These are phyloP conservation scores for Penaeus chinensis DNA, from an alignment of 1,140 invertebrate genomes.

Conservation along the genomic window DNA sequence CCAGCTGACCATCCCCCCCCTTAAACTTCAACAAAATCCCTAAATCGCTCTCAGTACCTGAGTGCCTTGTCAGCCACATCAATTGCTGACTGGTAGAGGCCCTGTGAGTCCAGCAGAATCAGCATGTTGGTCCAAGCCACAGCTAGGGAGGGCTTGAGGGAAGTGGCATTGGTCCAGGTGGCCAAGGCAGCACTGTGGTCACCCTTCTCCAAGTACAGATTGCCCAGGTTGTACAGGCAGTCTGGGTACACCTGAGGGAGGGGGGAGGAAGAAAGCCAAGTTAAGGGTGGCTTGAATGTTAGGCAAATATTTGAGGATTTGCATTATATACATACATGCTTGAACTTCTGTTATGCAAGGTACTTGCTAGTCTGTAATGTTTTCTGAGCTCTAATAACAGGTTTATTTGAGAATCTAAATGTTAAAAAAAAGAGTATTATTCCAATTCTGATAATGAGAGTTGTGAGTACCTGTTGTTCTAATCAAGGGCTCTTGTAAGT, in stretches of 20 bases:
- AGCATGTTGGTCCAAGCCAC: slow-evolving; percentile 93
- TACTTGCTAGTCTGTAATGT: too few species aligned
- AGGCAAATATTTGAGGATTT: too few species aligned
- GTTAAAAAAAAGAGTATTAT: too few species aligned
- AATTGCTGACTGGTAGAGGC: slow-evolving; percentile 66
- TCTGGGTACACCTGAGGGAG: slow-evolving; percentile 81
- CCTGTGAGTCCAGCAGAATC: slow-evolving; percentile 86
- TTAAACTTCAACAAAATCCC: neutral
- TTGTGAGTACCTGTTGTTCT: too few species aligned
- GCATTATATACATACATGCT: neutral
- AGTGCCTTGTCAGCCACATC: slow-evolving; percentile 60
- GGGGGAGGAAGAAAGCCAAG: neutral
- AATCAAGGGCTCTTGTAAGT: too few species aligned
- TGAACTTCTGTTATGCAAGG: too few species aligned
- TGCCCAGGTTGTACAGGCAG: slow-evolving; percentile 94
- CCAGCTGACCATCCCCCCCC: neutral
- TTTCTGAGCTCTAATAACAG: too few species aligned
- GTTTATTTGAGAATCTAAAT: too few species aligned
- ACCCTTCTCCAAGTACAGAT: slow-evolving; percentile 80
- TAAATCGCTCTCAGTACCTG: slow-evolving; percentile 29
- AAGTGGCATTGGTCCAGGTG: slow-evolving; percentile 85
- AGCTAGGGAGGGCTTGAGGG: slow-evolving; percentile 80
- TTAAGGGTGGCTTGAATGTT: too few species aligned
- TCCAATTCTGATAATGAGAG: too few species aligned
- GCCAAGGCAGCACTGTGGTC: slow-evolving; percentile 73